Conservation (phyloP, 2,113 vertebrate genomes). For the Recurvirostra avosetta region DNA sequence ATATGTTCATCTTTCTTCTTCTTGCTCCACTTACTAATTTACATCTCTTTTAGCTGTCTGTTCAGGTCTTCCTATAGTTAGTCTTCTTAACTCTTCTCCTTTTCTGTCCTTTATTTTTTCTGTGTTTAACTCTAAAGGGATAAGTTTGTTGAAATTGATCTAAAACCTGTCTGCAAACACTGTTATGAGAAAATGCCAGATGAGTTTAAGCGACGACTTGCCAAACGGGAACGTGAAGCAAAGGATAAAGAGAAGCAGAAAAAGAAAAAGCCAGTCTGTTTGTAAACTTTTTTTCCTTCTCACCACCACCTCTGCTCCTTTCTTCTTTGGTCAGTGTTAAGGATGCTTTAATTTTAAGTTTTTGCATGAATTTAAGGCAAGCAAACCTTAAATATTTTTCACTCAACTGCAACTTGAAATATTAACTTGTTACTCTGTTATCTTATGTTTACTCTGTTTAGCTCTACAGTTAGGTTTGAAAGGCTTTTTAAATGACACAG, state of each 20-base stretch:
- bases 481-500: neutral
- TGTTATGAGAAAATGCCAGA: conserved; percentile 97
- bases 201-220: conserved; percentile 92
- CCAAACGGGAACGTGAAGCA: conserved; percentile 88
- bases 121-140: conserved; percentile 80
- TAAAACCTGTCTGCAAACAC: conserved; percentile 97
- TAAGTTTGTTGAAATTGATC: conserved; percentile 98
- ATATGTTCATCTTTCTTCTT: neutral
- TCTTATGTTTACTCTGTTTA: neutral
- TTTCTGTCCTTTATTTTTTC: conserved; percentile 67
- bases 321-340: conserved; percentile 84
- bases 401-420: neutral
- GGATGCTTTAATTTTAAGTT: conserved; percentile 27
- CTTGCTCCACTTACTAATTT: neutral
- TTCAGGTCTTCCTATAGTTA: conserved; percentile 30
- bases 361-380: conserved; percentile 5
- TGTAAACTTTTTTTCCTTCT: conserved; percentile 81
- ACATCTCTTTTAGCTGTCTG: conserved; percentile 17
- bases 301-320: conserved; percentile 67
- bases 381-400: neutral
- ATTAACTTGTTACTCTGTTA: neutral
- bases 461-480: neutral
- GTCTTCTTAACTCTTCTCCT: conserved; percentile 58
- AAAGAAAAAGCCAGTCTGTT: conserved; percentile 94
- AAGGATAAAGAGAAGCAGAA: conserved; percentile 90